A percentile compares a stretch with the other conserved stretches of the same genome.
Conservation (phyloP, 2,888 invertebrate genomes). For the Tinea pellionella region DNA sequence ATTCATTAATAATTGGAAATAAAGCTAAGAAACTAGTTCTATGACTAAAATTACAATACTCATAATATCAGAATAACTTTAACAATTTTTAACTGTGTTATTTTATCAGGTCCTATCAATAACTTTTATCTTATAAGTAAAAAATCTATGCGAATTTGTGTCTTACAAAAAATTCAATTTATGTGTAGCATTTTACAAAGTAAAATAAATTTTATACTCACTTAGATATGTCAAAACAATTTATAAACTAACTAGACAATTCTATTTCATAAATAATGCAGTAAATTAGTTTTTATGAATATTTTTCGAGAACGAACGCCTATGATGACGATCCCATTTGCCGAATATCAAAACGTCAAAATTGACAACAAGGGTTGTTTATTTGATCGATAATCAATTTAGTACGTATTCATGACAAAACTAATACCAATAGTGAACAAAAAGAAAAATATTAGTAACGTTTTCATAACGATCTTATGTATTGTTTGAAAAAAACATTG, state of each 20-base stretch:
- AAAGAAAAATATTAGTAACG: no score
- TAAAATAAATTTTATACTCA: neutral
- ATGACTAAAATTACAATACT: no score
- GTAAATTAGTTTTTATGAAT: neutral
- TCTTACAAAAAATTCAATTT: neutral
- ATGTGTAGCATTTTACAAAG: neutral
- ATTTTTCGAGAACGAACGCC: neutral
- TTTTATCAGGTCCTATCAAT: neutral
- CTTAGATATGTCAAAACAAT: neutral
- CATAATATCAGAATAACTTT: no score
- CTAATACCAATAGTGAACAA: no score
- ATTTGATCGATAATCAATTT: no score
- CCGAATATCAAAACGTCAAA: neutral
- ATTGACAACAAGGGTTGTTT: neutral
- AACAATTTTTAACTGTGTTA: neutral
- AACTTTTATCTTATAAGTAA: neutral
- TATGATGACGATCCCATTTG: neutral
- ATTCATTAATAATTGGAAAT: no score
- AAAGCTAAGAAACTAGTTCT: no score
- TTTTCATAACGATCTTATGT: no score
- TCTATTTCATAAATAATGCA: neutral
- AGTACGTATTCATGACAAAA: no score
- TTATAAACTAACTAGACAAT: neutral
- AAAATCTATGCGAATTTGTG: neutral
- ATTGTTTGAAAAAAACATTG: no score